phyloP scores from a whole-genome alignment of 2,797 vertebrate species.

The Streptopelia turtur region DNA sequence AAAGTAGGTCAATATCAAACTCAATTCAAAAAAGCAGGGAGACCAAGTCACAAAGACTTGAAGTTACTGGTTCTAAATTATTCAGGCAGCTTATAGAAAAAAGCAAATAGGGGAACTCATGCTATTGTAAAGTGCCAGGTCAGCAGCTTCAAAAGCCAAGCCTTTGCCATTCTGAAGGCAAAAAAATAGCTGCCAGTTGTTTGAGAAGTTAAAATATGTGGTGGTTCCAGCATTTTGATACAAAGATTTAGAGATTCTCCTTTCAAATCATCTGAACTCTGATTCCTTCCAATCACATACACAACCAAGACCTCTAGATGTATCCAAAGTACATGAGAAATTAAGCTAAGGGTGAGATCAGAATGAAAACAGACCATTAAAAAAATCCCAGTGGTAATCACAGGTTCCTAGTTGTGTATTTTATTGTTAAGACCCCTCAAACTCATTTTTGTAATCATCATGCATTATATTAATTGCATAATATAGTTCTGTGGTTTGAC shows the following conservation, averaged over 20 bases:
- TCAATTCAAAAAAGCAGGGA: background rate
- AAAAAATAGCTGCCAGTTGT: background rate
- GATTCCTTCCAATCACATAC: background rate
- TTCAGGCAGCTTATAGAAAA: background rate
- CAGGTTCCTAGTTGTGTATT: background rate
- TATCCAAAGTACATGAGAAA: background rate
- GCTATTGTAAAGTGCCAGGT: background rate
- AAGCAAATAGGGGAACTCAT: background rate
- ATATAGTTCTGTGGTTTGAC: background rate
- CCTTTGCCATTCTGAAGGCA: background rate
- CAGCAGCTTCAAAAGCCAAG: background rate
- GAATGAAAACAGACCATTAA: background rate
- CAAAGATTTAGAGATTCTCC: background rate
- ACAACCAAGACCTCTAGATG: background rate
- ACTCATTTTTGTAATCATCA: background rate
- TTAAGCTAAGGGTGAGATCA: background rate
- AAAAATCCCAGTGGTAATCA: background rate
- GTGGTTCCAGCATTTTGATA: background rate
- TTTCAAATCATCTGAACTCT: background rate
- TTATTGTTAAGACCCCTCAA: background rate
- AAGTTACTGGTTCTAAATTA: background rate
- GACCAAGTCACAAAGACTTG: background rate
- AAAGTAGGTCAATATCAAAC: background rate
- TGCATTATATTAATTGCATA: background rate
- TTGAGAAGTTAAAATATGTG: background rate